Conservation (phyloP, 1,140 invertebrate genomes). For the Heliconius himera region DNA sequence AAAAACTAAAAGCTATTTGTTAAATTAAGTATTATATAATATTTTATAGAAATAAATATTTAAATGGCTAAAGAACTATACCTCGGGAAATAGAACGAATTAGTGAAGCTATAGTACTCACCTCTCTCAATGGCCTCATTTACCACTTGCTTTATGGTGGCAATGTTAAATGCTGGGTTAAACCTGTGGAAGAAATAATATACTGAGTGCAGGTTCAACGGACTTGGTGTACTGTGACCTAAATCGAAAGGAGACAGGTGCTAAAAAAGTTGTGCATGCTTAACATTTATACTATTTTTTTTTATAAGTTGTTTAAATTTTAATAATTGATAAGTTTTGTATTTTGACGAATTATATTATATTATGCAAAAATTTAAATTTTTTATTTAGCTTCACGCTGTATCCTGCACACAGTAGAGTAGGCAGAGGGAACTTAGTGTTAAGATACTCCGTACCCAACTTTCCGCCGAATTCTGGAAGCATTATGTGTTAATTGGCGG, state of each 20-base stretch:
- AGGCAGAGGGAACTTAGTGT: too few species aligned
- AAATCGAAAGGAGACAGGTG: neutral
- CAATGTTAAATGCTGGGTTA: constrained; percentile 94
- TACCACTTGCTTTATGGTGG: constrained; percentile 95
- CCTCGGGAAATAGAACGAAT: constrained; percentile 27
- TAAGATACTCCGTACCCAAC: too few species aligned
- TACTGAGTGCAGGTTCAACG: neutral
- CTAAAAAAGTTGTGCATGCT: neutral
- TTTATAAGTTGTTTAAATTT: too few species aligned
- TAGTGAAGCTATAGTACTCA: constrained; percentile 64
- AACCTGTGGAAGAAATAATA: constrained; percentile 84
- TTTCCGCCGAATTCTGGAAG: too few species aligned
- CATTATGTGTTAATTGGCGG: too few species aligned
- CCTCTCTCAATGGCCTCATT: constrained; percentile 96
- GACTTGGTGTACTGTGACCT: constrained; percentile 1
- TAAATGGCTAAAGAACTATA: constrained; percentile 9
- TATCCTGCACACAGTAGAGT: too few species aligned
- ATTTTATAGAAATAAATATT: neutral
- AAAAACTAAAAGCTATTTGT: neutral
- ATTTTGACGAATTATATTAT: too few species aligned
- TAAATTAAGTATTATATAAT: neutral
- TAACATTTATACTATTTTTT: too few species aligned
- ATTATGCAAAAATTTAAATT: too few species aligned
- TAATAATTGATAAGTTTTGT: too few species aligned
- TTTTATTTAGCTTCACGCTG: too few species aligned